Evolutionary conservation across 2,113 vertebrate species (phyloP).

Genomic region (Colinus virginianus): DNA sequence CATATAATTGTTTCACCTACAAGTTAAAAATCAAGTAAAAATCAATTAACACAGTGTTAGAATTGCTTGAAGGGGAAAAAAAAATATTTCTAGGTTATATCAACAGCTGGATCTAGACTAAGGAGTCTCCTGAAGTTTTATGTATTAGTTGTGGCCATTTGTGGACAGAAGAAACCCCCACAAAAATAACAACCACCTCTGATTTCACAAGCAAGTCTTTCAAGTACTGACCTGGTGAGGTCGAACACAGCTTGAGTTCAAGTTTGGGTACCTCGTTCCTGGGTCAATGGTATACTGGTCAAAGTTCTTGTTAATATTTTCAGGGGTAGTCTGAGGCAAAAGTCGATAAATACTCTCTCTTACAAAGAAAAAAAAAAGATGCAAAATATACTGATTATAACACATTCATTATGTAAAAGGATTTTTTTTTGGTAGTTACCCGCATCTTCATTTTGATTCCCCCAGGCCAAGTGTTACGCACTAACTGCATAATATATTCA

Average conservation of each 20-base stretch:
- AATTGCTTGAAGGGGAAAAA: not conserved
- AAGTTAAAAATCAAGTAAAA: constrained; percentile 2
- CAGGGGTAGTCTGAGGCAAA: constrained; percentile 94
- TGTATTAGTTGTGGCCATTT: not conserved
- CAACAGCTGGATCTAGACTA: not conserved
- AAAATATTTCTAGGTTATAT: not conserved
- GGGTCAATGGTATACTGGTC: constrained; percentile 97
- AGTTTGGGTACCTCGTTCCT: constrained; percentile 92
- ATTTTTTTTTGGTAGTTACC: not conserved
- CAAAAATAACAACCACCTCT: not conserved
- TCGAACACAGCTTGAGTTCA: constrained; percentile 90
- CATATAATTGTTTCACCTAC: constrained; percentile 91
- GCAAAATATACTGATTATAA: not conserved
- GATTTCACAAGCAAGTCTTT: constrained; percentile 18
- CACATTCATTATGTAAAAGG: not conserved
- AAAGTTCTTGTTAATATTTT: constrained; percentile 97
- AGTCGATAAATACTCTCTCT: constrained; percentile 96
- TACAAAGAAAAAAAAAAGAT: not conserved
- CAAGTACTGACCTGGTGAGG: constrained; percentile 87
- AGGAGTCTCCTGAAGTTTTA: not conserved
- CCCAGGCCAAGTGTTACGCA: not conserved
- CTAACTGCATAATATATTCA: not conserved
- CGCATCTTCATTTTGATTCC: not conserved
- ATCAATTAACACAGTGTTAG: not conserved
- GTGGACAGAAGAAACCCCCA: too few relatives aligned